Evolutionary conservation across 2,888 invertebrate genomes (phyloP), one percentile per base, ranked within the genome.

Genomic region (Podabrus alpinus): DNA sequence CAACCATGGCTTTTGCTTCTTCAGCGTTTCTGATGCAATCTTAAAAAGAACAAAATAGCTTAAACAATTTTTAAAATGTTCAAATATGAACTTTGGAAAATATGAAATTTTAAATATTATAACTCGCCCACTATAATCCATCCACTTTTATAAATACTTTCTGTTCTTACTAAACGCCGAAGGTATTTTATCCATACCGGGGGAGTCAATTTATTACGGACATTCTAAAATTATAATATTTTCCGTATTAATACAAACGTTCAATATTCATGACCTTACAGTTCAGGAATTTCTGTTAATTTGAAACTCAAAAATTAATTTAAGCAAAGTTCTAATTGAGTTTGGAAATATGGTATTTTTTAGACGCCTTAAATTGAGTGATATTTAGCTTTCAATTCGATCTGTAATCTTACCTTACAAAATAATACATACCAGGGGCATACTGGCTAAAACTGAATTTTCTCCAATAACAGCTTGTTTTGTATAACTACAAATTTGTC

Each of bases 1-100:
- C 85, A 59, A 89, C 83, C 21, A 90, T 81, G 45, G 84, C 84
- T 78, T 85, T 86, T 1, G 89, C 90, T 80, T 90, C 89, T 45
- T 82, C 80, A 76, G 83, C 86, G 7, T 83, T 88, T 80, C 86
- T 87, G 4, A 90, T 88, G 72, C 89, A 86, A 81, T 89, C 89
- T 86, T 17, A 59, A 76, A 61, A 11, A n/a, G 11, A 15, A 15
- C 7, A 15, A 25, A 16, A 69, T 7, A n/a, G 4, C 15, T 59
- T 10, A 21, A 21, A 13, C 7, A 1, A 1, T 45, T n/a, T 45
- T 7, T 1, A 24, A 7, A 24, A 24, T n/a, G 13, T 7, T 1
- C 2, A 19, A 3, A 4, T 2, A 19, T 19, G 19, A 19, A 19
- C 19, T 19, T 19, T 19, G 2, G 2, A 19, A 19, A 19, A 19